Evolutionary conservation across 2,888 invertebrate genomes (phyloP).

Genomic region (Drosophila incognita): DNA sequence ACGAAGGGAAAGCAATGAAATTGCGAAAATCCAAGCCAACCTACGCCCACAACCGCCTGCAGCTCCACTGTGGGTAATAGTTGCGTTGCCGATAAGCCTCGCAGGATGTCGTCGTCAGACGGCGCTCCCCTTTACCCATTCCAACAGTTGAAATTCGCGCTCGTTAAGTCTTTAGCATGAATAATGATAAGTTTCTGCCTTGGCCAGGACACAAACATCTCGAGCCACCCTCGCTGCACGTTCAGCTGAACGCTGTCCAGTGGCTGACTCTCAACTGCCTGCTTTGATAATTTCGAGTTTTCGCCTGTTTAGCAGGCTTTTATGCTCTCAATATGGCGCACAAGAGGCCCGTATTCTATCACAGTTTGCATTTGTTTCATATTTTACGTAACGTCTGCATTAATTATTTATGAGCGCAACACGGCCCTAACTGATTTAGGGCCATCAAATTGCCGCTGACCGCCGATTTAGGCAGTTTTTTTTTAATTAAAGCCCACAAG

Average conservation of each 20-base stretch:
- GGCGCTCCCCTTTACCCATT: neutral
- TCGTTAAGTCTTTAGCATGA: slow-evolving; percentile 81
- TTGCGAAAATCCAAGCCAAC: slow-evolving; percentile 66
- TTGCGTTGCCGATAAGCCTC: slow-evolving; percentile 63
- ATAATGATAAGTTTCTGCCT: slow-evolving; percentile 75
- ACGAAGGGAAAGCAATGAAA: slow-evolving; percentile 63
- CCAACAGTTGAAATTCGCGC: slow-evolving; percentile 48
- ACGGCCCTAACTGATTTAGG: slow-evolving; percentile 70
- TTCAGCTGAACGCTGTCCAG: neutral
- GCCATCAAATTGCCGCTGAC: slow-evolving; percentile 38
- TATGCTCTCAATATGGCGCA: slow-evolving; percentile 71
- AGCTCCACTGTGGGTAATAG: slow-evolving; percentile 61
- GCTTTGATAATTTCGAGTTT: slow-evolving; percentile 56
- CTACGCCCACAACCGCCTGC: slow-evolving; percentile 33
- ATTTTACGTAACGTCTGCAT: slow-evolving; percentile 50
- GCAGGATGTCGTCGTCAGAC: slow-evolving; percentile 23
- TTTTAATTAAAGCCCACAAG: slow-evolving; percentile 57
- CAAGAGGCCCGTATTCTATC: slow-evolving; percentile 34
- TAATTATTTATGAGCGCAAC: slow-evolving; percentile 77
- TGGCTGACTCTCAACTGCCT: slow-evolving; percentile 5
- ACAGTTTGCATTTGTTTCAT: slow-evolving; percentile 63
- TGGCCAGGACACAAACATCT: slow-evolving; percentile 59
- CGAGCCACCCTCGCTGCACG: slow-evolving; percentile 56
- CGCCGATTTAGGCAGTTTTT: slow-evolving; percentile 40
- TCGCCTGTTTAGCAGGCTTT: slow-evolving; percentile 64